A percentile compares a stretch with the other conserved stretches of the same genome.
These are phyloP conservation scores for Dryas iulia DNA, from an alignment of 1,140 invertebrate genomes.

Conservation along the genomic window DNA sequence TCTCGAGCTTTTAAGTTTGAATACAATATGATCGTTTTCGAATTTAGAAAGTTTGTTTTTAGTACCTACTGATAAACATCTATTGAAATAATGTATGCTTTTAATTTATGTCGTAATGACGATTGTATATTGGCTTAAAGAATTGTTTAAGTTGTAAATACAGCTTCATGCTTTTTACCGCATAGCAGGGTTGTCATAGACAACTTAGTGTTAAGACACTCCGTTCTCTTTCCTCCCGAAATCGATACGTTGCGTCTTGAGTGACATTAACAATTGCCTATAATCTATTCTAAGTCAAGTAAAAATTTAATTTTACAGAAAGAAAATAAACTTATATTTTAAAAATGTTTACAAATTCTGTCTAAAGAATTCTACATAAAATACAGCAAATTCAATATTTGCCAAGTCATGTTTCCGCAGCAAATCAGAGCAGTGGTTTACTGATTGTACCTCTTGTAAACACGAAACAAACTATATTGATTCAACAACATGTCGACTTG, in stretches of 20 bases:
- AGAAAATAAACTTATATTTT: neutral
- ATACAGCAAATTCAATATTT: slow-evolving; percentile 10
- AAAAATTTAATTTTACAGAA: neutral
- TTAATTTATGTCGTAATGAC: neutral
- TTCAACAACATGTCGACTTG: neutral
- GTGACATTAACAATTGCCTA: too few relatives aligned
- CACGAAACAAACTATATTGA: slow-evolving; percentile 10
- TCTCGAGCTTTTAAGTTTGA: neutral
- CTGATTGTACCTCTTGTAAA: slow-evolving; percentile 14
- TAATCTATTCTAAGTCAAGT: too few relatives aligned
- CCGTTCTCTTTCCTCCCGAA: too few relatives aligned
- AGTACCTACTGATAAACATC: neutral
- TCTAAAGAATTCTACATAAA: neutral
- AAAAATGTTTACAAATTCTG: neutral
- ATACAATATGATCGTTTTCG: neutral
- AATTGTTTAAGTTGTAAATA: too few relatives aligned
- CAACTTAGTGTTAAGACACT: too few relatives aligned
- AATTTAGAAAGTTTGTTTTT: neutral
- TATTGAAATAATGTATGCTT: neutral
- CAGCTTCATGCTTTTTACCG: too few relatives aligned
- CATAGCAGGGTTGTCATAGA: too few relatives aligned
- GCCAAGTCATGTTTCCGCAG: slow-evolving; percentile 1
- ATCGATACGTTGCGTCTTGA: too few relatives aligned
- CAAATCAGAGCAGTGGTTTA: slow-evolving; percentile 8
- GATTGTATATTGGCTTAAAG: too few relatives aligned